Base-by-base conservation (phyloP, 2,797 vertebrate species). In the Leuciscus waleckii region DNA sequence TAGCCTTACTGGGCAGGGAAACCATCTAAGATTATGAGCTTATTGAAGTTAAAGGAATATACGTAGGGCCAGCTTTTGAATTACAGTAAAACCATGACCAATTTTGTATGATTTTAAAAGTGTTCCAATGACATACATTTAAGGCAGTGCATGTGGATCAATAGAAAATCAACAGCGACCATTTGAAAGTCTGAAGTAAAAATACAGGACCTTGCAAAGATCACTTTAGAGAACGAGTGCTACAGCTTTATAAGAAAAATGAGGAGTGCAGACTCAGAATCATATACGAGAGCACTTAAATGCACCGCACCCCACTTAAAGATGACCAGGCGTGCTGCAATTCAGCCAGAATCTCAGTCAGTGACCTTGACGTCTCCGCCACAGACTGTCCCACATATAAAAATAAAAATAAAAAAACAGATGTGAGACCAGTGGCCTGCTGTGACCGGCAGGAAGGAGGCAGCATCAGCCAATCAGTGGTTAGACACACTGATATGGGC, bases 321-420 rank as follows among this genome's bases (percentile, higher is more conserved):
- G 51, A 56, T 70, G 39, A 58, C 65, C 83, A 37, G 75, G 35
- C 51, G 32, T 65, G 35, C 63, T 78, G 65, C 46, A 84, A 69
- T 46, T 58, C 49, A 79, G 46, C 26, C 65, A 23, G 37, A 84
- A 21, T 78, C 63, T 70, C 63, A 70, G 82, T 77, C 82, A 68
- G 58, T 23, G 63, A 84, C 83, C 75, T 84, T 84, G 83, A 69
- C 51, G 29, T 71, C 65, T 58, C 37, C 79, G 75, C 51, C 51
- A 84, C 69, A 46, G 75, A 70, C 26, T 7, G 14, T 43, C 43
- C 46, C 43, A 75, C 70, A 17, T 39, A 68, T 76, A 3, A 13
- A 75, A 75, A 35, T 5, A 35, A 35, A 63, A 16, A 26, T 23
- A 56, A 4, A 82, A 70, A 67, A 41, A 46, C 74, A 69, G 65